Base-by-base conservation (phyloP, 2,888 invertebrate genomes). In the Stenodera caucasica region DNA sequence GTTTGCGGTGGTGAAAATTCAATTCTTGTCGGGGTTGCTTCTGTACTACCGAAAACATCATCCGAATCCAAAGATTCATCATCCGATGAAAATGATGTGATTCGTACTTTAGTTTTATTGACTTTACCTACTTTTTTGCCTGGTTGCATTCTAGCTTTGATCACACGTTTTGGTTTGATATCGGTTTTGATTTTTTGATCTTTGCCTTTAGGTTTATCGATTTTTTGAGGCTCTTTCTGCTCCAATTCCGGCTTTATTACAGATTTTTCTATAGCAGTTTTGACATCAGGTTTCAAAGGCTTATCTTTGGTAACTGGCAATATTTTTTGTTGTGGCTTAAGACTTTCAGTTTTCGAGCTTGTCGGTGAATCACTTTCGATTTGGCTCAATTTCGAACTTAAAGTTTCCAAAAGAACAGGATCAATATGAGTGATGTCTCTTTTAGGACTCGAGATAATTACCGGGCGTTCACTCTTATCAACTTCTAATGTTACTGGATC, bases 1-100 rank as follows among this genome's bases (percentile, higher is more conserved):
- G 89, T 90, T 72, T 90, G 90, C 2, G 90, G 90, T 1, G 90
- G 90, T 12, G 90, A 90, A 77, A 90, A 90, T 74, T 90, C 90
- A 35, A 90, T 81, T 70, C 87, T 85, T 8, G 85, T 84, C 2
- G 90, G 90, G 59, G 89, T 89, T 14, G 89, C 89, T 79, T 90
- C 90, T 0, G 90, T 88, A 26, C 88, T 89, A 29, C 90, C 90
- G 74, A 90, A 90, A 0, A 90, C 90, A 77, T 90, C 90, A 77
- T 90, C 90, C 0, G 90, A 90, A 79, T 90, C 90, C 12, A 90
- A 82, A 65, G 89, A 90, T 80, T 90, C 90, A 71, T 90, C 90
- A 68, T 90, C 90, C 0, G 90, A 90, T 55, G 89, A 90, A 71
- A 90, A 90, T 0, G 90, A 90, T 2, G 90, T 90, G 32, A 90